Percentiles rank a stretch among this genome's conserved stretches.
Evolutionary conservation across 2,113 vertebrate genomes (phyloP).

Genomic region (Drymodes brunneopygia): DNA sequence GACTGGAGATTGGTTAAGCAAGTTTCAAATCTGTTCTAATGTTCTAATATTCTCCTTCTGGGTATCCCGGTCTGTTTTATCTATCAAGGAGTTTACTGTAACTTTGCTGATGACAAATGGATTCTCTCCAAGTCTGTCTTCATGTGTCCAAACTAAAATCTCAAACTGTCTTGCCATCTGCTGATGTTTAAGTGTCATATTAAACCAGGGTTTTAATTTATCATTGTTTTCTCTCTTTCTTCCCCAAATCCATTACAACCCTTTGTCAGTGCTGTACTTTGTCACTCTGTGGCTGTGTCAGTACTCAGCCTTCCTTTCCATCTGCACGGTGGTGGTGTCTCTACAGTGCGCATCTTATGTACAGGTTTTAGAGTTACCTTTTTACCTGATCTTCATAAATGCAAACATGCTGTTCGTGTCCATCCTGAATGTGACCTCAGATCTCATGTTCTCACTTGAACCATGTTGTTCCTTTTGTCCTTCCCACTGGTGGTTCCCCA

Average conservation of each 20-base stretch:
- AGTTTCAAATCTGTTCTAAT: neutral
- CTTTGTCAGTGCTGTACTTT: neutral
- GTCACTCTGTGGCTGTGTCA: neutral
- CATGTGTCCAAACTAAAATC: neutral
- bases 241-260: neutral
- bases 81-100: neutral
- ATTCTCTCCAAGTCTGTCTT: neutral
- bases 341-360: neutral
- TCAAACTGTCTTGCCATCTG: neutral
- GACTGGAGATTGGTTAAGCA: neutral
- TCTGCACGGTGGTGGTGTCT: neutral
- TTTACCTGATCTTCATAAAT: neutral
- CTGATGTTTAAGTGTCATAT: neutral
- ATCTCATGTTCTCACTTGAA: neutral
- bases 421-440: neutral
- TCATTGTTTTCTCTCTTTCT: neutral
- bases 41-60: neutral
- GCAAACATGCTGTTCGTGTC: neutral
- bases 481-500: neutral
- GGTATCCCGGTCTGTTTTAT: neutral
- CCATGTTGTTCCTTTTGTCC: rapidly evolving
- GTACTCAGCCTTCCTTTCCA: neutral
- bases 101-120: neutral
- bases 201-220: neutral
- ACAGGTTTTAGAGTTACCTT: neutral